Conservation (phyloP, 2,888 invertebrate genomes). For the Volucella inflata region DNA sequence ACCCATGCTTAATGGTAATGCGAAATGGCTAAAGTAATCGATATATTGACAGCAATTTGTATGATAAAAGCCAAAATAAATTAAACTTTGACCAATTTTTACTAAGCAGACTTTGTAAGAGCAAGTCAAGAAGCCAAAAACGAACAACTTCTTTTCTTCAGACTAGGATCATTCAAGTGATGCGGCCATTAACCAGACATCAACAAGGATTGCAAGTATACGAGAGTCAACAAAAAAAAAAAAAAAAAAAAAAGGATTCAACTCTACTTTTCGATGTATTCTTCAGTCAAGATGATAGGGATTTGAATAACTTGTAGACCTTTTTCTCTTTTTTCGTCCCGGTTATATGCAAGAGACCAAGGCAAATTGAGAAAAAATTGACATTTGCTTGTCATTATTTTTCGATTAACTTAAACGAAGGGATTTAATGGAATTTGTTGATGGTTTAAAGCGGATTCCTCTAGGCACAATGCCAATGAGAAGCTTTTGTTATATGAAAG, state of each 20-base stretch:
- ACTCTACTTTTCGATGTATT: slow-evolving; percentile 17
- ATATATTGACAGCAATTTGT: slow-evolving; percentile 76
- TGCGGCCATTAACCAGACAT: slow-evolving; percentile 43
- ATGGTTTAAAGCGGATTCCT: slow-evolving; percentile 9
- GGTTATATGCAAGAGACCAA: background rate
- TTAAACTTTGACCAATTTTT: slow-evolving; percentile 73
- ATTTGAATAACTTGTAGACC: slow-evolving; percentile 12
- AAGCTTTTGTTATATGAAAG: background rate
- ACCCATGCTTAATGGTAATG: slow-evolving; percentile 51
- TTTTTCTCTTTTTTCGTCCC: slow-evolving; percentile 17
- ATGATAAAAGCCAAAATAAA: slow-evolving; percentile 72
- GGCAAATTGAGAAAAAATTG: slow-evolving; percentile 65
- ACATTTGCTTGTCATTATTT: slow-evolving; percentile 68
- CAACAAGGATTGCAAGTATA: no score
- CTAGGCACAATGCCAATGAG: background rate
- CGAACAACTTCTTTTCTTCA: background rate
- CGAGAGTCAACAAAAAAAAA: background rate
- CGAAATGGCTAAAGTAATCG: slow-evolving; percentile 66
- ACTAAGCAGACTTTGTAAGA: slow-evolving; percentile 54
- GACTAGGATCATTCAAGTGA: slow-evolving; percentile 50
- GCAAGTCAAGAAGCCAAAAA: slow-evolving; percentile 20
- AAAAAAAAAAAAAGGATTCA: slow-evolving; percentile 32
- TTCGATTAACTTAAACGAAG: slow-evolving; percentile 64
- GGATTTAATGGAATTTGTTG: slow-evolving; percentile 32
- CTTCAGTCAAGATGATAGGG: slow-evolving; percentile 41